Evolutionary conservation across 2,113 vertebrate species (phyloP).

Genomic region (Rhipidura dahli): DNA sequence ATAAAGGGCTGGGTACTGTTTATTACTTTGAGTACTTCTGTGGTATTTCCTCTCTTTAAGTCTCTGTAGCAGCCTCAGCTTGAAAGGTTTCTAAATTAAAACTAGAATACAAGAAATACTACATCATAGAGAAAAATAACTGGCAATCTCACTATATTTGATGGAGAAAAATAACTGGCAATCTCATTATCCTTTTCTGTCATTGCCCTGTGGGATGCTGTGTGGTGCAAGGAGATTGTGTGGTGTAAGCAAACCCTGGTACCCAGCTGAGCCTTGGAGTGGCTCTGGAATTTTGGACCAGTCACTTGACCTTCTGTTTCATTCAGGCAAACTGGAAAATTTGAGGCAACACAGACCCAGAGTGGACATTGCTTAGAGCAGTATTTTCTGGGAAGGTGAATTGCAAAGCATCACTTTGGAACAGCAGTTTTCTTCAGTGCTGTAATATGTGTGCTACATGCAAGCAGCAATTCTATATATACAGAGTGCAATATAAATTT

Average conservation of each 20-base stretch:
- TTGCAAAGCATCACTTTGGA: neutral
- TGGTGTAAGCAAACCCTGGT: neutral
- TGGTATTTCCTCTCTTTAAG: neutral
- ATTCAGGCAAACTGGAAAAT: neutral
- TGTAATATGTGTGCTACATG: neutral
- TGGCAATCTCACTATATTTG: neutral
- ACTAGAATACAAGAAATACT: neutral
- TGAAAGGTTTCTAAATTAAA: neutral
- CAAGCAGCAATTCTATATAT: neutral
- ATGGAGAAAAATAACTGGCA: neutral
- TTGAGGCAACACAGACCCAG: neutral
- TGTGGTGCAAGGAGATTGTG: neutral
- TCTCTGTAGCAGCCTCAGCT: neutral
- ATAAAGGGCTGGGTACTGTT: neutral
- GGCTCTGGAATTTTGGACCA: neutral
- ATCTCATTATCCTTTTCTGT: neutral
- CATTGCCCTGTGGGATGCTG: neutral
- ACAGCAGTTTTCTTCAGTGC: neutral
- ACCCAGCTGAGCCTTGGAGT: neutral
- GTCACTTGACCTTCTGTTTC: neutral
- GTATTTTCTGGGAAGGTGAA: neutral
- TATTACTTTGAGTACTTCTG: neutral
- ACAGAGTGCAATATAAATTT: neutral
- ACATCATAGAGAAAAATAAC: neutral
- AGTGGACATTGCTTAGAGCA: neutral